Base-by-base conservation (phyloP, 2,888 invertebrate genomes). In the Noctua fimbriata region DNA sequence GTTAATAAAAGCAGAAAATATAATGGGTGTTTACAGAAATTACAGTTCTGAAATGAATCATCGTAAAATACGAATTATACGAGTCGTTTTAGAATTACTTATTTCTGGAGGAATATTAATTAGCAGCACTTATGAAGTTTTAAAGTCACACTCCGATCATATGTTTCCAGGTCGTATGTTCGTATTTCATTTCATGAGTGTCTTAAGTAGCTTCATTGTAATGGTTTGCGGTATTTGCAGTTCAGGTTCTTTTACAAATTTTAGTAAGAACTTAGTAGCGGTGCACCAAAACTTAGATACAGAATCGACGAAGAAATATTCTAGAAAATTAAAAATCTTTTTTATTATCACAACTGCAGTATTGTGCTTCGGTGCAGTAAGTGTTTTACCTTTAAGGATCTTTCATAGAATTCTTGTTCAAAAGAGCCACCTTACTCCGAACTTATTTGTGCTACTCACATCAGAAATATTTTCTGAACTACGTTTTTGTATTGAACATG, bases 1-100 rank as follows among this genome's bases (percentile, higher is more conserved):
- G 16, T n/a, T 79, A 28, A 16, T 80, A 24, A 73, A 69, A 28
- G 24, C 65, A 1, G 82, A 81, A 73, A 81, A 76, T 55, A n/a
- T 67, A 67, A 9, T 44, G 7, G 67, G 67, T 44, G 44, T 44
- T 16, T 67, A 67, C n/a, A 67, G 67, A 67, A 44, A n/a, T 67
- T 66, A 66, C 18, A 32, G 58, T 60, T 67, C n/a, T 41, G 6
- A 70, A 12, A 60, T 18, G 5, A 73, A n/a, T 21, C 5, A 16
- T 55, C 52, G n/a, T 10, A 71, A 49, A 70, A 58, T 9, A 12
- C 18, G n/a, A 32, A 52, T 76, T 18, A 28, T 36, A 67, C 58
- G 65, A 9, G 60, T 79, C 18, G 12, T 74, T 58, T 44, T 67
- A 81, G 79, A 73, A 5, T 16, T 73, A 49, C 9, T 79, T 5